phyloP scores from a whole-genome alignment of 2,888 invertebrate species.

The Eristalis intricaria region DNA sequence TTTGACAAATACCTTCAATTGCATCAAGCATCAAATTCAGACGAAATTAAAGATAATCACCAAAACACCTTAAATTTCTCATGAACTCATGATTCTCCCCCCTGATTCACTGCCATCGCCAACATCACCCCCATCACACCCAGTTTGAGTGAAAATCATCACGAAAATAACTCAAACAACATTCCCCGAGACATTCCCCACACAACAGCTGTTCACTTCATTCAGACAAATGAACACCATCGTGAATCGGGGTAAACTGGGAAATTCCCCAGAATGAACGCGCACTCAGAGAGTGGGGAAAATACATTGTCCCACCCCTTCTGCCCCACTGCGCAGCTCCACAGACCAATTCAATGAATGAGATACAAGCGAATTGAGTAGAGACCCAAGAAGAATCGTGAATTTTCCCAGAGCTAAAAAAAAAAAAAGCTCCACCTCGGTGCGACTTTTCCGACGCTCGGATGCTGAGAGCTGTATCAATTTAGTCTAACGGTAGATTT shows the following conservation, averaged over 20 bases:
- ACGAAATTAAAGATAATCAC: no score
- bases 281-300: not conserved
- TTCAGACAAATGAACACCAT: not conserved
- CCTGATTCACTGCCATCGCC: not conserved
- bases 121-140: not conserved
- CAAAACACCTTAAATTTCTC: no score
- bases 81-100: not conserved
- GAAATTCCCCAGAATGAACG: not conserved
- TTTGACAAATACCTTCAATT: no score
- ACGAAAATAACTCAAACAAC: not conserved
- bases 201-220: constrained; percentile 27
- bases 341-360: not conserved
- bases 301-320: not conserved
- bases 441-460: constrained; percentile 53
- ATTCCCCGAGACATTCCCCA: not conserved
- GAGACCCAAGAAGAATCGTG: constrained; percentile 1
- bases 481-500: constrained; percentile 69
- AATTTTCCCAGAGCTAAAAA: constrained; percentile 26
- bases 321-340: not conserved
- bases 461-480: constrained; percentile 57
- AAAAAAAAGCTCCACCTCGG: constrained; percentile 42
- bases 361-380: not conserved
- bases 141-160: not conserved
- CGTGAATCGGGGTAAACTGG: not conserved
- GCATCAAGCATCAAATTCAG: no score